These are phyloP conservation scores for Dendrolimus kikuchii DNA, from an alignment of 1,140 invertebrate species.

Conservation along the genomic window DNA sequence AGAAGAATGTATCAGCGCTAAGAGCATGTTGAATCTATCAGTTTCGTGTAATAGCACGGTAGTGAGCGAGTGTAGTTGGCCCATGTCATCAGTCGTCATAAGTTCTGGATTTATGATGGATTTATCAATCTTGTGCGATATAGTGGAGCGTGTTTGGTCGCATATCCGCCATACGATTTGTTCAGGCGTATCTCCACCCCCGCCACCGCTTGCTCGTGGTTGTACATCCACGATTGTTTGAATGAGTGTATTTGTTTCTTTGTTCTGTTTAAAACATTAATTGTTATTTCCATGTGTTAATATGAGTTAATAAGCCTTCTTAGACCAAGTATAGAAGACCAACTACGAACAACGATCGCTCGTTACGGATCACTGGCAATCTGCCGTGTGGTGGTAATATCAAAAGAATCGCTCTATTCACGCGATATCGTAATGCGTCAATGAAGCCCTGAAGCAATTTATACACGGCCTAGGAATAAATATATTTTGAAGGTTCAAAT, in stretches of 20 bases:
- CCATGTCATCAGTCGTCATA: conserved; percentile 53
- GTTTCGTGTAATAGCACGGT: conserved; percentile 90
- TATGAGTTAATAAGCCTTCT: too few species aligned
- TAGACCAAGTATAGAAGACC: too few species aligned
- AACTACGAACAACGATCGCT: too few species aligned
- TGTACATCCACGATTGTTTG: conserved; percentile 84
- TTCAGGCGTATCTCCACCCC: conserved; percentile 78
- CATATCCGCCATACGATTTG: conserved; percentile 83
- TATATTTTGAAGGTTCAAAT: too few species aligned
- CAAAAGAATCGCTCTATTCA: too few species aligned
- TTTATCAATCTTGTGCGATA: conserved; percentile 31
- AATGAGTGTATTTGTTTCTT: conserved; percentile 80
- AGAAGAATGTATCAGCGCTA: conserved; percentile 80
- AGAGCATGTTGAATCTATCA: conserved; percentile 86
- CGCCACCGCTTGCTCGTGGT: conserved; percentile 74
- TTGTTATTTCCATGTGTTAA: too few species aligned
- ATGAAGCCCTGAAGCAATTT: too few species aligned
- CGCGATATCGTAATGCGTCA: too few species aligned
- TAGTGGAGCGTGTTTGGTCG: conserved; percentile 69
- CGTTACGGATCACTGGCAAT: too few species aligned
- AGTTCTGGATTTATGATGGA: conserved; percentile 42
- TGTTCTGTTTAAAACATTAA: conserved; percentile 67
- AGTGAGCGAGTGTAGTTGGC: conserved; percentile 83
- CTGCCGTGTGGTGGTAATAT: too few species aligned
- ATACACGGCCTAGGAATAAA: too few species aligned